Evolutionary conservation across 2,113 vertebrate genomes (phyloP).

Genomic region (Halcyon malimbica): DNA sequence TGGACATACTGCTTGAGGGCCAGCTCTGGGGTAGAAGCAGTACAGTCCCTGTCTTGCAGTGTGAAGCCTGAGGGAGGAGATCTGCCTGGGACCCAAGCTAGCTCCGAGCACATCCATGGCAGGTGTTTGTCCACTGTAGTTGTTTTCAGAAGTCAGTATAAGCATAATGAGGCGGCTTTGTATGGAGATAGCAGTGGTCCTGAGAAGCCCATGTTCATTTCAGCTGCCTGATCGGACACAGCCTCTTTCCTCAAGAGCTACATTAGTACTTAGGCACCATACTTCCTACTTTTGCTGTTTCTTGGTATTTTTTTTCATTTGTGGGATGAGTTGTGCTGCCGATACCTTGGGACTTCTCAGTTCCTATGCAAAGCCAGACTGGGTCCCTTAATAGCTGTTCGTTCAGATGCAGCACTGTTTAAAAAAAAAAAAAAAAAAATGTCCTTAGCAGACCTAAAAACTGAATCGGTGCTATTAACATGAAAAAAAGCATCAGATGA

Average conservation of each 20-base stretch:
- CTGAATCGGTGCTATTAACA: not conserved
- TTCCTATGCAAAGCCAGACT: not conserved
- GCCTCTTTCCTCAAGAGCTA: not conserved
- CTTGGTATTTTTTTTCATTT: not conserved
- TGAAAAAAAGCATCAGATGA: not conserved
- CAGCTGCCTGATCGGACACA: not conserved
- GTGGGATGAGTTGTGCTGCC: not conserved
- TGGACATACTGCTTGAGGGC: not conserved
- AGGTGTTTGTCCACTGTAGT: not conserved
- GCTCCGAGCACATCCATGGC: rapidly evolving
- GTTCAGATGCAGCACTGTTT: not conserved
- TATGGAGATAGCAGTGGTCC: not conserved
- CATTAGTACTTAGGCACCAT: not conserved
- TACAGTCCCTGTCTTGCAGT: no score
- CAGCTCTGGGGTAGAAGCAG: not conserved
- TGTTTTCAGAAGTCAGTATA: not conserved
- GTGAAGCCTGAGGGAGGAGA: not conserved
- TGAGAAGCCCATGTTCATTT: not conserved
- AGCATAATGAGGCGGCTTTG: not conserved
- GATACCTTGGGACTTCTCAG: not conserved
- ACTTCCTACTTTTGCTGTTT: not conserved
- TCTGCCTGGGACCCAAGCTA: not conserved
- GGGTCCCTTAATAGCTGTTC: not conserved
- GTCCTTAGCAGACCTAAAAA: not conserved
- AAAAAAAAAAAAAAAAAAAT: not conserved